A percentile compares a stretch with the other conserved stretches of the same genome.
These are phyloP conservation scores for Caenorhabditis japonica DNA, from an alignment of 2,888 invertebrate species.

Conservation along the genomic window DNA sequence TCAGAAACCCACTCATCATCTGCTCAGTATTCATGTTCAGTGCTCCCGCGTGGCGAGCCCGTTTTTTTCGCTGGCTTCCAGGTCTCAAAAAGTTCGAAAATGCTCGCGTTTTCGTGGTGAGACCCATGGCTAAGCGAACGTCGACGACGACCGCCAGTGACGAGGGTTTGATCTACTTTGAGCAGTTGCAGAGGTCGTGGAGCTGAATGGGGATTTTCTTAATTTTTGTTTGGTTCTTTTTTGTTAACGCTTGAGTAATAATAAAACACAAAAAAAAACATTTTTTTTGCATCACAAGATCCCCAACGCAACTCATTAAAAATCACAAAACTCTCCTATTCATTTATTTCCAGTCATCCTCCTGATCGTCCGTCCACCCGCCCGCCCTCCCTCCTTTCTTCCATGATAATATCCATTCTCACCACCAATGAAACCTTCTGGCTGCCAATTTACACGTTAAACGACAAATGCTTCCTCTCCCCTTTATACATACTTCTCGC, in stretches of 20 bases:
- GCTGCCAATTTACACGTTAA: slow-evolving; percentile 22
- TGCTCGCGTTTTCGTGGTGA: slow-evolving; percentile 1
- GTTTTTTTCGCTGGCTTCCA: slow-evolving; percentile 14
- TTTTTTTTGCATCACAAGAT: too few relatives aligned
- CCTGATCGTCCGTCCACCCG: too few relatives aligned
- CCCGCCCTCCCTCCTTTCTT: too few relatives aligned
- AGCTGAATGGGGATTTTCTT: not conserved
- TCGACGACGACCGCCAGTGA: not conserved
- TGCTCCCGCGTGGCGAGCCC: slow-evolving; percentile 8
- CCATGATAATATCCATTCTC: slow-evolving; percentile 8
- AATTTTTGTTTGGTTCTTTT: too few relatives aligned
- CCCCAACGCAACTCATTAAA: too few relatives aligned
- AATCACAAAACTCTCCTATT: too few relatives aligned
- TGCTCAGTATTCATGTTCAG: slow-evolving; percentile 32
- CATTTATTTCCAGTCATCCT: too few relatives aligned
- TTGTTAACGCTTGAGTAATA: too few relatives aligned
- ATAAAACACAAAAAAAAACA: too few relatives aligned
- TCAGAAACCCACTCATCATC: slow-evolving; percentile 30
- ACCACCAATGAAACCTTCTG: slow-evolving; percentile 7
- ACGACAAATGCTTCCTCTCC: slow-evolving; percentile 7
- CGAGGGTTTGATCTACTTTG: slow-evolving; percentile 21
- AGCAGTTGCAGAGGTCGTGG: slow-evolving; percentile 25
- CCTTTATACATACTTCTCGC: not conserved
- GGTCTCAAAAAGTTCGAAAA: not conserved
- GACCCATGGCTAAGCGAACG: not conserved